Base-by-base conservation (phyloP, 2,888 invertebrate species). In the Drosophila falleni region DNA sequence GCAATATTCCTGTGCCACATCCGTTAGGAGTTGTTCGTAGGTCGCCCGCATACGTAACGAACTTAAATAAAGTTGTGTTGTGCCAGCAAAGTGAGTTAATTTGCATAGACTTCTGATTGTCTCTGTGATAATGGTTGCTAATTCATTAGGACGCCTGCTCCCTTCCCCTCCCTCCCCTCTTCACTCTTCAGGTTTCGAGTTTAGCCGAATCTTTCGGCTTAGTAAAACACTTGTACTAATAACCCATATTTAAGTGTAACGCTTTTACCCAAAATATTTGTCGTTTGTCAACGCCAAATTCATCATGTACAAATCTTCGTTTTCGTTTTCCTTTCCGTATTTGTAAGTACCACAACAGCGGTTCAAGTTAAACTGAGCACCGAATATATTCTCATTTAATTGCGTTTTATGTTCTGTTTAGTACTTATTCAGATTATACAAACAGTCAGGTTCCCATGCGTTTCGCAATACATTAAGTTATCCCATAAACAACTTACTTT, bases 1-100 rank as follows among this genome's bases (percentile, higher is more conserved):
- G 60, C 69, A 67, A 69, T 29, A 42, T 49, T 71, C 19, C 37
- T 60, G 58, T 53, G 58, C 44, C 60, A 35, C 50, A 41, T 49
- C 63, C 29, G 50, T 46, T 55, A 4, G 58, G 62, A n/a, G n/a
- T n/a, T n/a, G 71, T 73, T 68, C 63, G 66, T 67, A 50, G 60
- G 61, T 58, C 56, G 68, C 60, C 60, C 78, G 86, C 84, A 86
- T 86, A 87, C 78, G 64, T 86, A 86, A 86, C 85, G 86, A 86
- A 81, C 87, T 78, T 66, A 83, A 87, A 80, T 81, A 70, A 87
- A 85, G 86, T 86, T 56, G 37, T 23, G 23, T 23, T 37, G 35
- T 80, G 74, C 66, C 58, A 62, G 70, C 46, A 64, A 80, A 81
- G 73, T 77, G 70, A 84, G 73, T 79, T 79, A 68, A 86, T 86